Evolutionary conservation across 2,113 vertebrate species (phyloP), one percentile per base, ranked within the genome.

Genomic region (Telmatochromis sp.): DNA sequence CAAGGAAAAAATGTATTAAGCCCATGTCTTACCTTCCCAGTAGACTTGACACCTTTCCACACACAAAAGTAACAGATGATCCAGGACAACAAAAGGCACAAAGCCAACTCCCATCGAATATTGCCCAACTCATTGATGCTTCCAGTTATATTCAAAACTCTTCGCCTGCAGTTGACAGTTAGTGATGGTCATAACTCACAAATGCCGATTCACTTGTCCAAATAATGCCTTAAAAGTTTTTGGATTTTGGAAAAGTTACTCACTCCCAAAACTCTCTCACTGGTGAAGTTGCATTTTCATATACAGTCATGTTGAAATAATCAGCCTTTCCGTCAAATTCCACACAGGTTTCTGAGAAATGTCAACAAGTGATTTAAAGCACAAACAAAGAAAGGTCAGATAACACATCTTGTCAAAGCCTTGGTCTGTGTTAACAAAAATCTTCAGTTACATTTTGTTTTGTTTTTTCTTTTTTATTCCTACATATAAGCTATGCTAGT

Each of bases 221-320:
- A 19, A 49, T 49, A 49, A 78, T 49, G 9, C 42, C 17, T 75
- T 75, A 47, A 17, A 40, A 7, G 2, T 5, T 47, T 51, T 40
- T 21, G 12, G 15, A 54, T 31, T 2, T 73, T 5, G 6, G 3
- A 33, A 26, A 54, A 55, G 35, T 19, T 80, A 99, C 99, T 81
- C 95, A 99, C 98, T 99, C 98, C 98, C 98, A 99, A 95, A 99
- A 99, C 87, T 99, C 99, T 87, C 95, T 97, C 87, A 98, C 96
- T 14, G 98, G 96, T 1, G 98, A 99, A 2, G 98, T 97, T 90
- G 96, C 87, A 6, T 99, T 99, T 8, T 81, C 90, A 6, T 91
- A n/a, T 2, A 87, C 6, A 31, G 93, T 97, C 57, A n/a, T 89
- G 53, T 97, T 96, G 33, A 89, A 70, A 70, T 73, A 28, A 89